Evolutionary conservation across 2,113 vertebrate genomes (phyloP).

Genomic region (Theristicus caerulescens): DNA sequence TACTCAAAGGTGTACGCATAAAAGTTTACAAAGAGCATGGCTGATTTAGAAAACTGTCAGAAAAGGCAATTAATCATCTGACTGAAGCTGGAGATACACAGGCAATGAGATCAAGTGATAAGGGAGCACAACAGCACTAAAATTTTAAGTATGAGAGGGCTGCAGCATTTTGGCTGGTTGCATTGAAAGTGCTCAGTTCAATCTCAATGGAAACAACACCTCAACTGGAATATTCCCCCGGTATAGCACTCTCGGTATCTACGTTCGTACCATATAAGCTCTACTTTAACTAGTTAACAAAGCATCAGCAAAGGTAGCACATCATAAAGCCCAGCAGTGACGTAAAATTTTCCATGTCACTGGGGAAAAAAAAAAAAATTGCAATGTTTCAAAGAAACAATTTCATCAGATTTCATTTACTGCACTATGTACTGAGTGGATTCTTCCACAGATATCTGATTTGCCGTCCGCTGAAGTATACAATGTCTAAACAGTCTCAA

Average conservation of each 20-base stretch:
- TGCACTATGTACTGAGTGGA: background rate
- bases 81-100: background rate
- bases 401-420: background rate
- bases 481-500: background rate
- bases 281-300: background rate
- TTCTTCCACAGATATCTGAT: background rate
- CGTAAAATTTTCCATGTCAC: background rate
- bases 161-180: conserved; percentile 2
- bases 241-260: background rate
- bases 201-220: background rate
- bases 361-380: background rate
- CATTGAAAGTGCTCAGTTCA: background rate
- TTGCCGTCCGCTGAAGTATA: background rate
- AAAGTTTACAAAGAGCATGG: background rate
- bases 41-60: background rate
- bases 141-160: background rate
- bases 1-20: background rate
- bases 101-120: background rate
- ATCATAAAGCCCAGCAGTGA: background rate
- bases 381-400: background rate
- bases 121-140: background rate
- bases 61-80: background rate
- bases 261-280: background rate
- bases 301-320: background rate
- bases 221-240: background rate